phyloP scores from a whole-genome alignment of 1,140 invertebrate species.

The Drosophila pachea region DNA sequence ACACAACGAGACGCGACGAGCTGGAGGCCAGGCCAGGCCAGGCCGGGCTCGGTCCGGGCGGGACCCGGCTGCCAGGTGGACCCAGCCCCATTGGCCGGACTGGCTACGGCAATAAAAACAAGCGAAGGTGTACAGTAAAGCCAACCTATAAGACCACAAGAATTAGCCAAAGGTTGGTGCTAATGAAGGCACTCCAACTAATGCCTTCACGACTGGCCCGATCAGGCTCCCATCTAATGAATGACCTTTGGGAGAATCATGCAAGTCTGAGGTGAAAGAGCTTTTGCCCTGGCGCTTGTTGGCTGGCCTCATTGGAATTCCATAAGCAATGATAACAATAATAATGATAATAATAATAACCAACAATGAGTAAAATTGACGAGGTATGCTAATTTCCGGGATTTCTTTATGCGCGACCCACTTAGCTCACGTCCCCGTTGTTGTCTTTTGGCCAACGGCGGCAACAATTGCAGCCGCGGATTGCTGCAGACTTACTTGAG shows the following conservation, averaged over 20 bases:
- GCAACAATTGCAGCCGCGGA: slow-evolving; percentile 37
- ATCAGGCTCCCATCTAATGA: not conserved
- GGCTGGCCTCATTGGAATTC: not conserved
- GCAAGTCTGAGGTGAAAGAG: no score
- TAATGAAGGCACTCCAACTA: no score
- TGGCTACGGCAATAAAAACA: slow-evolving; percentile 23
- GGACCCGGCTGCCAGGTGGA: slow-evolving; percentile 9
- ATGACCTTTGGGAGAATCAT: no score
- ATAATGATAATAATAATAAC: not conserved
- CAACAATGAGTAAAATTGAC: not conserved
- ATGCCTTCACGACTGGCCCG: no score
- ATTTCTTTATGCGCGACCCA: slow-evolving; percentile 5
- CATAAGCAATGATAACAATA: not conserved
- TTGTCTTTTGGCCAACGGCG: slow-evolving; percentile 20
- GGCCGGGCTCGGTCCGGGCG: slow-evolving; percentile 1
- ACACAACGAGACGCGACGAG: slow-evolving; percentile 27
- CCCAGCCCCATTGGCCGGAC: slow-evolving; percentile 12
- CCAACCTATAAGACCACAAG: slow-evolving; percentile 11
- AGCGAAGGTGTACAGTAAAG: slow-evolving; percentile 26
- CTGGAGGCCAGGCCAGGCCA: slow-evolving; percentile 8
- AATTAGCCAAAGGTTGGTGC: no score
- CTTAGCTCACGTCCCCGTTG: slow-evolving; percentile 13
- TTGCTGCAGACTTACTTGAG: slow-evolving; percentile 29
- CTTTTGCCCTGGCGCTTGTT: no score
- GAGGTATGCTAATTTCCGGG: not conserved